Percentiles rank a stretch among this genome's conserved stretches.
Evolutionary conservation across 2,113 vertebrate species (phyloP).

Genomic region (Microtus oregoni): DNA sequence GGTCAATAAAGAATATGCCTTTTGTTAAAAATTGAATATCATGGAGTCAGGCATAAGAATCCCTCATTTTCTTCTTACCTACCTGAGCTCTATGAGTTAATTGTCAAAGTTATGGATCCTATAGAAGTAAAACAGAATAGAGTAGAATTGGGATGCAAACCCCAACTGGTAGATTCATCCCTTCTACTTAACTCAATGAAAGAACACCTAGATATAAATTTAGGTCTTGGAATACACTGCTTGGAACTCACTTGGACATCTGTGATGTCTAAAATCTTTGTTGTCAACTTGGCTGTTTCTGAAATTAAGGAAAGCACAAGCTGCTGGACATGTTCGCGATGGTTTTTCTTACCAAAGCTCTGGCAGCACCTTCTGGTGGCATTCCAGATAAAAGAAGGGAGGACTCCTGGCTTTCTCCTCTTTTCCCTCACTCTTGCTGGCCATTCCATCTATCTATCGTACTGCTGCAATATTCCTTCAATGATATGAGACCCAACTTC

Average conservation of each 20-base stretch:
- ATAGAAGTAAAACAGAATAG: slow-evolving; percentile 25
- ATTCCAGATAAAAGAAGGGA: background rate
- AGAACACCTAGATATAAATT: background rate
- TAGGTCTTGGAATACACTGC: background rate
- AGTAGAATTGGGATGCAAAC: background rate
- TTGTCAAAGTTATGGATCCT: slow-evolving; percentile 21
- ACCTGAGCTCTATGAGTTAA: background rate
- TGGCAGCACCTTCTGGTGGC: background rate
- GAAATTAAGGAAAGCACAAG: background rate
- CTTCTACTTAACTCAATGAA: slow-evolving; percentile 24
- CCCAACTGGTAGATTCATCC: slow-evolving; percentile 2
- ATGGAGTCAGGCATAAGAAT: background rate
- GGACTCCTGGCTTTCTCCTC: too few relatives aligned
- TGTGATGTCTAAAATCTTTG: background rate
- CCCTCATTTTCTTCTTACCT: background rate
- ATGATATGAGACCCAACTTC: background rate
- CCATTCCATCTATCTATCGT: background rate
- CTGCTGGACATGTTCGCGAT: too few relatives aligned
- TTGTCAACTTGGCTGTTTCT: background rate
- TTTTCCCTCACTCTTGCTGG: too few relatives aligned
- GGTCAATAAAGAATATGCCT: background rate
- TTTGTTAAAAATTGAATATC: background rate
- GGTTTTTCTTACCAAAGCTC: background rate
- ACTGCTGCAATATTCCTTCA: background rate
- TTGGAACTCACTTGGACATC: background rate